Percentiles rank a stretch among this genome's conserved stretches.
These are phyloP conservation scores for Tetraodon nigroviridis DNA, from an alignment of 2,113 vertebrate genomes.

Conservation along the genomic window DNA sequence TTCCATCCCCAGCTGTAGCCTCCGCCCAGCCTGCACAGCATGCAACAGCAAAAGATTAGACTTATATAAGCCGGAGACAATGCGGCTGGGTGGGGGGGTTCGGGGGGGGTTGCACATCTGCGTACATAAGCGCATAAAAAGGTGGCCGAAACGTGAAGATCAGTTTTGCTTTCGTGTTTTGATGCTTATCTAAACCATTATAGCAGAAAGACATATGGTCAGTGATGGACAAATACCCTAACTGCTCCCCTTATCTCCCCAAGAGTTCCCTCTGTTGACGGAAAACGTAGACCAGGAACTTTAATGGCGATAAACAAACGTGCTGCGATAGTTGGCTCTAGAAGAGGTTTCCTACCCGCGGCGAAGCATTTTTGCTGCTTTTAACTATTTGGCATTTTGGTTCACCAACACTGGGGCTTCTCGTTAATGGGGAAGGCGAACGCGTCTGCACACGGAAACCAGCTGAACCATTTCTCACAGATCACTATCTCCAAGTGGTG, in stretches of 20 bases:
- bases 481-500: slow-evolving; percentile 26
- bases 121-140: background rate
- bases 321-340: background rate
- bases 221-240: slow-evolving; percentile 20
- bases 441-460: slow-evolving; percentile 10
- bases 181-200: background rate
- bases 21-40: slow-evolving; percentile 25
- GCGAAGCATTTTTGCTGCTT: background rate
- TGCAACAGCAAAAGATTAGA: slow-evolving; percentile 19
- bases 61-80: slow-evolving; percentile 18
- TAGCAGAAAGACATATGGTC: background rate
- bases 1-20: slow-evolving; percentile 26
- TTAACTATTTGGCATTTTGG: slow-evolving; percentile 7
- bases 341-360: background rate
- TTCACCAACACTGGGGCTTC: slow-evolving; percentile 18
- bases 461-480: slow-evolving; percentile 34
- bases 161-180: slow-evolving; percentile 1
- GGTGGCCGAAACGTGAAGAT: background rate
- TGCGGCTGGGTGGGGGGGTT: background rate
- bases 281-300: slow-evolving; percentile 11
- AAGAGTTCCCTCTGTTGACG: slow-evolving; percentile 25
- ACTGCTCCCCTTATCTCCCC: slow-evolving; percentile 10
- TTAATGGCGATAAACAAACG: slow-evolving; percentile 1
- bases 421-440: slow-evolving; percentile 25
- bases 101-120: background rate